phyloP scores from a whole-genome alignment of 2,888 invertebrate genomes.

The Meta bourneti region DNA sequence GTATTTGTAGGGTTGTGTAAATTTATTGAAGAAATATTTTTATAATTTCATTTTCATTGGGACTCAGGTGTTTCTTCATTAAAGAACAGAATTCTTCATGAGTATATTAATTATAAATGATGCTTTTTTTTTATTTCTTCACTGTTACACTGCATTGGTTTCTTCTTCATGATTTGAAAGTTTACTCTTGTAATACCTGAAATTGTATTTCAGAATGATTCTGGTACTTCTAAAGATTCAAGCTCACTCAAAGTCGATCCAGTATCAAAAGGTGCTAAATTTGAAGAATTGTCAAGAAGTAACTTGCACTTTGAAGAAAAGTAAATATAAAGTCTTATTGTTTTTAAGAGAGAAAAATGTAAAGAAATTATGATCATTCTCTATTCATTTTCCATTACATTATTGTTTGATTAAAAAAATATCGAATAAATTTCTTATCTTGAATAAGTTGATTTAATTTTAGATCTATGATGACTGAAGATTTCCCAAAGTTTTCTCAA shows the following conservation, averaged over 20 bases:
- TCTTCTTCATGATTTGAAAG: neutral
- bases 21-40: too few relatives aligned
- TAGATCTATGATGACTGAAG: slow-evolving; percentile 1
- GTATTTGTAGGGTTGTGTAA: too few relatives aligned
- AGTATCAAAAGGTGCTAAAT: too few relatives aligned
- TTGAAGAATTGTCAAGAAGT: neutral
- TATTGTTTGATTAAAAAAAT: too few relatives aligned
- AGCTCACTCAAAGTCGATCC: neutral
- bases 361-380: neutral
- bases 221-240: neutral
- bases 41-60: too few relatives aligned
- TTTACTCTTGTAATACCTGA: neutral
- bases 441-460: neutral
- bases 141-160: neutral
- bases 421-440: too few relatives aligned
- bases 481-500: neutral
- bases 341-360: neutral
- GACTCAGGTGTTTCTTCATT: too few relatives aligned
- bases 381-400: too few relatives aligned
- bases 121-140: neutral
- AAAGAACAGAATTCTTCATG: neutral
- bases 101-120: neutral
- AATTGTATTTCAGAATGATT: neutral
- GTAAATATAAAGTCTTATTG: slow-evolving; percentile 1
- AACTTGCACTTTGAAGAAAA: neutral